Conservation (phyloP, 2,888 invertebrate genomes). For the Hirtodrosophila histrioides region DNA sequence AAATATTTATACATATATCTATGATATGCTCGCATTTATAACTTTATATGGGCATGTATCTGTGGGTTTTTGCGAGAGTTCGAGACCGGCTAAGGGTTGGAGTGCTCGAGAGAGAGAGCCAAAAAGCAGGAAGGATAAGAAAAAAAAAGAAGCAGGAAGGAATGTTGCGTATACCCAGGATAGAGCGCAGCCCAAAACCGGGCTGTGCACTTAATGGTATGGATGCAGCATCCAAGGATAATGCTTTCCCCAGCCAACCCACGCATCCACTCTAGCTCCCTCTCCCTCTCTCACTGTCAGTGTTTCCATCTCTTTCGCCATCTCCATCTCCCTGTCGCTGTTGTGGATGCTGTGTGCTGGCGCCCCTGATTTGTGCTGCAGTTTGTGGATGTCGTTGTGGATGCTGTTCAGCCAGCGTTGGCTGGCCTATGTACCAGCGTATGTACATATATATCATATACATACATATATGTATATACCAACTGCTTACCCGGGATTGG, state of each 20-base stretch:
- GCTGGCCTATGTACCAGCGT: conserved; percentile 24
- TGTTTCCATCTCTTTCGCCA: background rate
- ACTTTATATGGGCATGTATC: conserved; percentile 55
- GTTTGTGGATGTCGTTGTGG: conserved; percentile 51
- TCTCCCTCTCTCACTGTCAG: background rate
- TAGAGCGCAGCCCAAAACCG: conserved; percentile 9
- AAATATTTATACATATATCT: conserved; percentile 9
- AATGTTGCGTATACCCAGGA: conserved; percentile 9
- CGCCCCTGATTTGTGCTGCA: conserved; percentile 63
- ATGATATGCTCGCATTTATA: conserved; percentile 22
- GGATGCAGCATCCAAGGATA: conserved; percentile 28
- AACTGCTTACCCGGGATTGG: conserved; percentile 75
- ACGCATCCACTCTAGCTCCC: background rate
- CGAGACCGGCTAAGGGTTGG: conserved; percentile 35
- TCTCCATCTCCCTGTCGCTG: too few relatives aligned
- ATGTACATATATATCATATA: conserved; percentile 9
- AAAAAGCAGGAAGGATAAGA: background rate
- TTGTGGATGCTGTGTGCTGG: conserved; percentile 58
- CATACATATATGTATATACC: conserved; percentile 24
- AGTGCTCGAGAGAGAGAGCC: background rate
- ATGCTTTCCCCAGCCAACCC: conserved; percentile 42
- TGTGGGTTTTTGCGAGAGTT: conserved; percentile 8
- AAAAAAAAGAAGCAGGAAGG: background rate
- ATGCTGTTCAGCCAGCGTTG: conserved; percentile 52
- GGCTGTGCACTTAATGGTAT: conserved; percentile 28